Conservation (phyloP, 2,888 invertebrate species). For the Drosophila hamatofila region DNA sequence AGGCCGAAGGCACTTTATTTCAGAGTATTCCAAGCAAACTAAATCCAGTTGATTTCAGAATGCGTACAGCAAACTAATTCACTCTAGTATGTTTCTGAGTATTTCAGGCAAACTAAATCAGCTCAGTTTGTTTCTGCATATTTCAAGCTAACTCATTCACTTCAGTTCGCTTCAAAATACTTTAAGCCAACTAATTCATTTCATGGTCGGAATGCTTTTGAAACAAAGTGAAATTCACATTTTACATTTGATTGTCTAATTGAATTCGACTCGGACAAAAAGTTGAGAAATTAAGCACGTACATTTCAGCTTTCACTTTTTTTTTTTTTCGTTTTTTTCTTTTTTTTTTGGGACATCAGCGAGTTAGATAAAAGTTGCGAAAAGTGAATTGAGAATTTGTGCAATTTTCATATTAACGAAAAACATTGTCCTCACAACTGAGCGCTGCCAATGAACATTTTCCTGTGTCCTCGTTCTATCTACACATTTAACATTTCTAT, state of each 20-base stretch:
- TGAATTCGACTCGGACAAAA: conserved; percentile 21
- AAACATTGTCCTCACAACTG: not conserved
- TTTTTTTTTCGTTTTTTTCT: not conserved
- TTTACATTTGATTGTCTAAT: conserved; percentile 24
- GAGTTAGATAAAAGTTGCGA: conserved; percentile 14
- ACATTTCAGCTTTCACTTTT: not conserved
- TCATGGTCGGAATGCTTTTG: not conserved
- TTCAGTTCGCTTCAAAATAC: no score
- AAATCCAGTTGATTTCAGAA: not conserved
- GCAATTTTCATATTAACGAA: conserved; percentile 25
- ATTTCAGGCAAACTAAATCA: not conserved
- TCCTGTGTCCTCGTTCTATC: conserved; percentile 7
- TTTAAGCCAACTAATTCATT: not conserved
- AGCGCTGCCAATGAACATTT: conserved; percentile 42
- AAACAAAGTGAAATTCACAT: conserved; percentile 6
- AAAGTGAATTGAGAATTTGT: conserved; percentile 3
- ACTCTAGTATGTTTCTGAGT: not conserved
- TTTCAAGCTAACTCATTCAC: not conserved
- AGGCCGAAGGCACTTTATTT: not conserved
- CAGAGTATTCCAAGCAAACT: not conserved
- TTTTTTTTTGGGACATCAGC: not conserved
- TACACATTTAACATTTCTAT: conserved; percentile 4
- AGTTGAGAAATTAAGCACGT: conserved; percentile 16
- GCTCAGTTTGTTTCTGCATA: not conserved
- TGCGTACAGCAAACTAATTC: not conserved